These are phyloP conservation scores for Melospiza melodia DNA, from an alignment of 2,113 vertebrate species.

Conservation along the genomic window DNA sequence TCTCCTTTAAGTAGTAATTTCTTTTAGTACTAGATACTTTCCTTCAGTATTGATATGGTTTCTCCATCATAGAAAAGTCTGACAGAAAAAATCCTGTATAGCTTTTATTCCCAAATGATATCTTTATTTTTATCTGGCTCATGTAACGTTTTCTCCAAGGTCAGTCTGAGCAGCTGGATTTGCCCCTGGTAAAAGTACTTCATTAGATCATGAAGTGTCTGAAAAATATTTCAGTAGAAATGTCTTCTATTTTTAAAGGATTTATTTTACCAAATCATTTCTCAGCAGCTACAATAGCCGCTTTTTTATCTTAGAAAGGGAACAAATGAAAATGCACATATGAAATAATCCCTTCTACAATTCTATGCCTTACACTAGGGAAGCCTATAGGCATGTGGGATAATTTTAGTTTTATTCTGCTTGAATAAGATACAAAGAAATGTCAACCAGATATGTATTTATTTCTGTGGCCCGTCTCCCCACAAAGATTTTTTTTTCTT, in stretches of 20 bases:
- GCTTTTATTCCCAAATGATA: neutral
- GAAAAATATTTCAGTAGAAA: conserved; percentile 3
- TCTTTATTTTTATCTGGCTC: neutral
- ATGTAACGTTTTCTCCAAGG: neutral
- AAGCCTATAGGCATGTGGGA: neutral
- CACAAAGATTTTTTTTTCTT: neutral
- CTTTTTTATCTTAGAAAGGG: neutral
- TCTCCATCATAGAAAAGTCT: neutral
- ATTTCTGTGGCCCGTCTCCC: neutral
- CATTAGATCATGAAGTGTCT: neutral
- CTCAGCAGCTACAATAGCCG: neutral
- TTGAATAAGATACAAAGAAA: conserved; percentile 34
- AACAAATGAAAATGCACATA: conserved; percentile 27
- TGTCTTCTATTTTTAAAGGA: conserved; percentile 20
- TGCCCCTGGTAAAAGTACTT: neutral
- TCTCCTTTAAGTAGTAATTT: neutral
- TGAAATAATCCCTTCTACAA: neutral
- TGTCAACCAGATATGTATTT: conserved; percentile 15
- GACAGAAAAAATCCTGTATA: neutral
- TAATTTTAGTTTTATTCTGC: conserved; percentile 37
- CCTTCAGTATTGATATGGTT: neutral
- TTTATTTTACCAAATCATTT: conserved; percentile 2
- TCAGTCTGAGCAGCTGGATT: neutral
- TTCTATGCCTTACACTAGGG: neutral
- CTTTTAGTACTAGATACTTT: neutral